A percentile compares a stretch with the other conserved stretches of the same genome.
Evolutionary conservation across 2,797 vertebrate species (phyloP).

Genomic region (Schizopygopsis pylzovi): DNA sequence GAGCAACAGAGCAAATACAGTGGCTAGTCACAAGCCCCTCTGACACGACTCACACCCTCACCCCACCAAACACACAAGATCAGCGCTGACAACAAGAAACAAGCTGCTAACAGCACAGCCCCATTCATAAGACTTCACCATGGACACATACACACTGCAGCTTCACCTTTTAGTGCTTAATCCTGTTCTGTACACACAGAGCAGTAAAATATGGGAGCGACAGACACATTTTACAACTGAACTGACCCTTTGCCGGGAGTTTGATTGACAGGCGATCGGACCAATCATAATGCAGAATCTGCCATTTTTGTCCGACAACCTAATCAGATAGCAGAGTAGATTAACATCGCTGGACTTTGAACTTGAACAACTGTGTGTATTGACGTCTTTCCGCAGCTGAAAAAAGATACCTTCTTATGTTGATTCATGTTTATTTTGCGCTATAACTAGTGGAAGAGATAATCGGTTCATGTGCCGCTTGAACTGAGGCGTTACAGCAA

Average conservation of each 20-base stretch:
- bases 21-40: conserved; percentile 44
- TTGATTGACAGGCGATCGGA: not conserved
- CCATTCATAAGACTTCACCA: not conserved
- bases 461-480: not conserved
- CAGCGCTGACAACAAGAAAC: conserved; percentile 31
- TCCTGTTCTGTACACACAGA: too few relatives aligned
- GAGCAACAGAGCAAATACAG: conserved; percentile 61
- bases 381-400: not conserved
- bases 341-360: not conserved
- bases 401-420: not conserved
- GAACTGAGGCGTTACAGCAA: not conserved
- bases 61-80: not conserved
- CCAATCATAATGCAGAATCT: not conserved
- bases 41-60: conserved; percentile 21
- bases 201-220: not conserved
- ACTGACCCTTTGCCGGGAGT: not conserved
- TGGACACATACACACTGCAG: not conserved
- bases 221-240: not conserved
- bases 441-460: not conserved
- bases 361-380: too few relatives aligned
- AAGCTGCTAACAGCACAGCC: not conserved
- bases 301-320: not conserved
- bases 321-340: not conserved
- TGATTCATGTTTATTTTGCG: not conserved
- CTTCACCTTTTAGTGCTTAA: not conserved